These are phyloP conservation scores for Eremophila alpestris DNA, from an alignment of 2,797 vertebrate genomes.

Conservation along the genomic window DNA sequence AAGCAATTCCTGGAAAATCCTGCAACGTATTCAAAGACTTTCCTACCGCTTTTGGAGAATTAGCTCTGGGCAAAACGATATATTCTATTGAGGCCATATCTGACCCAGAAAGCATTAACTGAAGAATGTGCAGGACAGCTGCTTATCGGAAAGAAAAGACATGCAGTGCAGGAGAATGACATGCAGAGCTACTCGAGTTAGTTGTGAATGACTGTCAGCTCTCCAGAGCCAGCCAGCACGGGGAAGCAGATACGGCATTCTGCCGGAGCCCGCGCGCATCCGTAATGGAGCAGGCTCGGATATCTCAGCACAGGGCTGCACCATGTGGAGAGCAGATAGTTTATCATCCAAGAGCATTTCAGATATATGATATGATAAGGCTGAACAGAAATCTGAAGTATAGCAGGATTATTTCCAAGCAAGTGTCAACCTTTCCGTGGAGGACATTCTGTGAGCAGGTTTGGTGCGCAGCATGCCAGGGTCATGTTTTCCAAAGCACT, in stretches of 20 bases:
- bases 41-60: constrained; percentile 53
- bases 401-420: neutral
- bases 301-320: constrained; percentile 2
- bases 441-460: accelerated
- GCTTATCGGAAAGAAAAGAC: constrained; percentile 28
- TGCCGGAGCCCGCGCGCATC: neutral
- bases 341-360: constrained; percentile 2
- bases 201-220: constrained; percentile 18
- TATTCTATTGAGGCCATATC: constrained; percentile 18
- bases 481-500: neutral
- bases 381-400: constrained; percentile 29
- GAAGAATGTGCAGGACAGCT: constrained; percentile 56
- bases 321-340: neutral
- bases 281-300: neutral
- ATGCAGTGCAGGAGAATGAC: neutral
- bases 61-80: constrained; percentile 47
- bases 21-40: constrained; percentile 25
- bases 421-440: neutral
- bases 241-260: neutral
- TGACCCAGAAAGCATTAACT: constrained; percentile 65
- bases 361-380: neutral
- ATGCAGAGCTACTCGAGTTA: neutral
- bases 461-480: accelerated
- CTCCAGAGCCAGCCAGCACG: neutral
- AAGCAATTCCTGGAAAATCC: constrained; percentile 64